Base-by-base conservation (phyloP, 2,888 invertebrate genomes). In the Leptarthrus brevirostris region DNA sequence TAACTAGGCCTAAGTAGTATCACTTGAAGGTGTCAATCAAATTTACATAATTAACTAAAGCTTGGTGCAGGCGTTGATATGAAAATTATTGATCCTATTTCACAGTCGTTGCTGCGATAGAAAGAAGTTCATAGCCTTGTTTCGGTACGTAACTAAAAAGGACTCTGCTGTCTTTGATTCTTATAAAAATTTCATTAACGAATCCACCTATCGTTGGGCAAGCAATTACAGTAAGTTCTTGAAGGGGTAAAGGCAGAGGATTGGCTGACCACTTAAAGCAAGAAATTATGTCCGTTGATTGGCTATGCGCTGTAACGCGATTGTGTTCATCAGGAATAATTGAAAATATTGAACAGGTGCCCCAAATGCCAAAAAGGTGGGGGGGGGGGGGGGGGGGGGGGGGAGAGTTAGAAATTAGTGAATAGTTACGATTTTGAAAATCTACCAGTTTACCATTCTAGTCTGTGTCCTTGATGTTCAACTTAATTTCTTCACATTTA, bases 241-340 rank as follows among this genome's bases (percentile, higher is more conserved):
- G 8, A 40, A 12, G n/a, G 10, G 10, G 40, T 12, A 12, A 30
- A 8, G 30, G 8, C 30, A 30, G 40, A 8, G 40, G 12, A 12
- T n/a, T 12, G 20, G 8, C 12, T 18, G 36, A 36, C 16, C 20
- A 58, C 58, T 58, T 58, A 58, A 36, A 58, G 16, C 20, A n/a
- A 58, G 18, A 58, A 58, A 58, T 36, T 34, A 20, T 40, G 36
- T 34, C 18, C 58, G 36, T 22, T 58, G 58, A 58, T 34, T 58
- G 18, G 58, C 18, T 58, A 58, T 58, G 36, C 36, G 26, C 12
- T 30, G 36, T 58, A 20, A 34, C 36, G 36, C 58, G 58, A 58
- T 58, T 58, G 36, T 58, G n/a, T n/a, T n/a, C n/a, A n/a, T 20
- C n/a, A 58, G 14, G 18, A 58, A 58, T 58, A 58, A 58, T 58